Base-by-base conservation (phyloP, 2,113 vertebrate species). In the Prunella fulvescens region DNA sequence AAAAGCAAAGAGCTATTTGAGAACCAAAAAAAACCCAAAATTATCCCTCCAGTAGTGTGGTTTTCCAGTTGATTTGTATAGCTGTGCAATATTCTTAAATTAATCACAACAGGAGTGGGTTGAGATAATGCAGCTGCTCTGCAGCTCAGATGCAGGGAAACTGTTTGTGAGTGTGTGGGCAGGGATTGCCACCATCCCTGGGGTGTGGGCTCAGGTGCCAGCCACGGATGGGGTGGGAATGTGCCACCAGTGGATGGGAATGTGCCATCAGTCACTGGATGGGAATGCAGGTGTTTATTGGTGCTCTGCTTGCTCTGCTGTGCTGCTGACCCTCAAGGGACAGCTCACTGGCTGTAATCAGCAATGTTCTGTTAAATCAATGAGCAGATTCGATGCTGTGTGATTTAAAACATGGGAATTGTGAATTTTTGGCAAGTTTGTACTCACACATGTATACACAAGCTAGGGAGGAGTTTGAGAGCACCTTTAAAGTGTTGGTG, bases 191-290 rank as follows among this genome's bases (percentile, higher is more conserved):
- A 6, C 1, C 16, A 16, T 2, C 19, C 33, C 58, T 26, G 54
- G 25, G 62, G 22, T 5, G 15, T 4, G 9, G 69, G 42, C 58
- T 12, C 67, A 39, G 78, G 35, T 18, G 44, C 10, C 25, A 80
- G 0, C 40, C 17, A 1, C 0, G 16, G 40, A 7, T 0, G 5
- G 61, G n/a, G 40, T 1, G 14, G 77, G 26, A 44, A 29, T 2
- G 19, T 9, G 24, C 22, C 25, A 14, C 0, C 20, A 9, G 7
- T 6, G 9, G 1, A 13, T 3, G 69, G 50, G 50, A 23, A 42
- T 6, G 37, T 13, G 53, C 19, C 39, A 14, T 0, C 18, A 14
- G 7, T n/a, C 28, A 7, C 10, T 6, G 3, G 7, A 2, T 2
- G 42, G 24, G 23, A 29, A 13, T 19, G 12, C 20, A 22, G 39